A percentile compares a stretch with the other conserved stretches of the same genome.
These are phyloP conservation scores for Alectura lathami DNA, from an alignment of 2,113 vertebrate species.

Conservation along the genomic window DNA sequence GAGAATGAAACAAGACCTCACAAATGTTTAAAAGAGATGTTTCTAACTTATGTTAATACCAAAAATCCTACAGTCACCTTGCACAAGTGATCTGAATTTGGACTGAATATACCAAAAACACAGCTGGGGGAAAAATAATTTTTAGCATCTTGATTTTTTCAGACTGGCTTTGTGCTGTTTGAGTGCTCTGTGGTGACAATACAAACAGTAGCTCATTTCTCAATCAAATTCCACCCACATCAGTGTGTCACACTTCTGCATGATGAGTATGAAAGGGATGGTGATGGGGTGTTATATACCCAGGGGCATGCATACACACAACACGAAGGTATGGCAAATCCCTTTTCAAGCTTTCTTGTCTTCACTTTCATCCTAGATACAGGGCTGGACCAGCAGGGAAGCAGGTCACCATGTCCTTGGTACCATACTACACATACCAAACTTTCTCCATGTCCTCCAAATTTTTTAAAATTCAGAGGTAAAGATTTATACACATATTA, in stretches of 20 bases:
- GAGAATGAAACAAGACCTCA: no score
- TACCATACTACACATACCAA: neutral
- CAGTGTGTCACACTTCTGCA: constrained; percentile 52
- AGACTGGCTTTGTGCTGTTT: neutral
- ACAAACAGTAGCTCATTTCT: constrained; percentile 65
- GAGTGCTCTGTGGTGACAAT: constrained; percentile 54
- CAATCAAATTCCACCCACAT: constrained; percentile 67
- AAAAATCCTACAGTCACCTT: neutral
- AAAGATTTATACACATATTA: neutral
- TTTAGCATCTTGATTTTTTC: constrained; percentile 46
- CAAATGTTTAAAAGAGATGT: neutral
- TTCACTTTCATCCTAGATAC: neutral
- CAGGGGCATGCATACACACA: neutral
- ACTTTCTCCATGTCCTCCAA: neutral
- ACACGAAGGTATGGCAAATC: neutral
- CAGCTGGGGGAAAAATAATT: neutral
- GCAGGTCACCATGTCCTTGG: neutral
- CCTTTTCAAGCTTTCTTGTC: neutral
- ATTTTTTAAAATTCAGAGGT: neutral
- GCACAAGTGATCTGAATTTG: neutral
- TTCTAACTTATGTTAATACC: neutral
- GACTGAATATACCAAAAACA: neutral
- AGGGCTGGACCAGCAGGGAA: neutral
- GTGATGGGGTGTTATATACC: constrained; percentile 16
- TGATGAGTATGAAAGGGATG: constrained; percentile 40